A percentile compares a stretch with the other conserved stretches of the same genome.
These are phyloP conservation scores for Oncorhynchus kisutch DNA, from an alignment of 2,113 vertebrate genomes.

Conservation along the genomic window DNA sequence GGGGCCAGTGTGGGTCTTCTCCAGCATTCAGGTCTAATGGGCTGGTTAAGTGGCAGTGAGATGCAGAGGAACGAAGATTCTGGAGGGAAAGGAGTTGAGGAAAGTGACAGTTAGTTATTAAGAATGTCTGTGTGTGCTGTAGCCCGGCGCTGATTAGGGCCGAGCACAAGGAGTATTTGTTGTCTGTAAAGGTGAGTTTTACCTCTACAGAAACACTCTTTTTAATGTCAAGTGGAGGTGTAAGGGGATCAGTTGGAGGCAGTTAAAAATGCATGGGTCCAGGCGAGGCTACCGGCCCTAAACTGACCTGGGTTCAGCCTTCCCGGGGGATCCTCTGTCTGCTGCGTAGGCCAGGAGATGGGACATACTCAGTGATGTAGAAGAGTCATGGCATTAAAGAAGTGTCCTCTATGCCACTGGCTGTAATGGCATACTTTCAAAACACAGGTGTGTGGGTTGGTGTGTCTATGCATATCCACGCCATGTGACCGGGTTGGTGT, in stretches of 20 bases:
- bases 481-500: too few relatives aligned
- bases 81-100: not conserved
- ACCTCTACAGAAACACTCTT: too few relatives aligned
- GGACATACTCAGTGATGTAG: conserved; percentile 61
- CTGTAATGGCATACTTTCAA: conserved; percentile 40
- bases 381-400: conserved; percentile 58
- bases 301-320: conserved; percentile 56
- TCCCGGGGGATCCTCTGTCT: conserved; percentile 63
- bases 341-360: conserved; percentile 39
- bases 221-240: conserved; percentile 4
- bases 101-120: not conserved
- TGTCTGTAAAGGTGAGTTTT: conserved; percentile 48
- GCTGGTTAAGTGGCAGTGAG: not conserved
- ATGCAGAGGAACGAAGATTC: not conserved
- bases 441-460: not conserved
- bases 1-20: not conserved
- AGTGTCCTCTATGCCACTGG: conserved; percentile 21
- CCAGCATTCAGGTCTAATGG: not conserved
- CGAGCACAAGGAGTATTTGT: conserved; percentile 17
- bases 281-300: conserved; percentile 49
- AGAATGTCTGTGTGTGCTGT: not conserved
- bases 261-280: conserved; percentile 72
- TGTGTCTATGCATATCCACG: too few relatives aligned
- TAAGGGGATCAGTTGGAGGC: conserved; percentile 56
- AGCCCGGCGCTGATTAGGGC: conserved; percentile 39